Evolutionary conservation across 2,888 invertebrate genomes (phyloP).

Genomic region (Mythimna vitellina): DNA sequence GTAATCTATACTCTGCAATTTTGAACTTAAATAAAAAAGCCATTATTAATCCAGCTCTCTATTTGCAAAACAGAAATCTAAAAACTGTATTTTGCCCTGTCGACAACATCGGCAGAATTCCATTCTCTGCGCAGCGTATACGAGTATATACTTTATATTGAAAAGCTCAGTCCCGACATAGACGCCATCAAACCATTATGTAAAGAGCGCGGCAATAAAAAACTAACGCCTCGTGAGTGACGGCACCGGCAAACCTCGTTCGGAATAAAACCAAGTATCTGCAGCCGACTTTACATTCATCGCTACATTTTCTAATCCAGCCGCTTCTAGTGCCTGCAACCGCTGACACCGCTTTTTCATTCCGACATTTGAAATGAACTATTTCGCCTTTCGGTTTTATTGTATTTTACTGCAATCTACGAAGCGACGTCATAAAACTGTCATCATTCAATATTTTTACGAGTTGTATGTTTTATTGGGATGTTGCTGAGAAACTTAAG

Average conservation of each 20-base stretch:
- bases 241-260: constrained; percentile 47
- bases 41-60: not conserved
- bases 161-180: constrained; percentile 36
- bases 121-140: not conserved
- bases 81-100: not conserved
- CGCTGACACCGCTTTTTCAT: constrained; percentile 64
- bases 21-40: too few species aligned
- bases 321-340: constrained; percentile 46
- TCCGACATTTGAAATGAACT: constrained; percentile 63
- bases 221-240: constrained; percentile 59
- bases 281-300: constrained; percentile 57
- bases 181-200: constrained; percentile 55
- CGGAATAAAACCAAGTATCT: constrained; percentile 56
- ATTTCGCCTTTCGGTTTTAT: constrained; percentile 53
- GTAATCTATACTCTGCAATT: too few species aligned
- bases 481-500: constrained; percentile 6
- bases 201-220: constrained; percentile 58
- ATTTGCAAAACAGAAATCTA: not conserved
- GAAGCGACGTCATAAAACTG: constrained; percentile 53
- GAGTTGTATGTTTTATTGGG: constrained; percentile 49
- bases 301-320: constrained; percentile 64
- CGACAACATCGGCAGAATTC: not conserved
- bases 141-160: constrained; percentile 9
- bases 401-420: constrained; percentile 52
- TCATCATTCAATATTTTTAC: constrained; percentile 61